Evolutionary conservation across 2,888 invertebrate genomes (phyloP).

Genomic region (Drosophila pegasa): DNA sequence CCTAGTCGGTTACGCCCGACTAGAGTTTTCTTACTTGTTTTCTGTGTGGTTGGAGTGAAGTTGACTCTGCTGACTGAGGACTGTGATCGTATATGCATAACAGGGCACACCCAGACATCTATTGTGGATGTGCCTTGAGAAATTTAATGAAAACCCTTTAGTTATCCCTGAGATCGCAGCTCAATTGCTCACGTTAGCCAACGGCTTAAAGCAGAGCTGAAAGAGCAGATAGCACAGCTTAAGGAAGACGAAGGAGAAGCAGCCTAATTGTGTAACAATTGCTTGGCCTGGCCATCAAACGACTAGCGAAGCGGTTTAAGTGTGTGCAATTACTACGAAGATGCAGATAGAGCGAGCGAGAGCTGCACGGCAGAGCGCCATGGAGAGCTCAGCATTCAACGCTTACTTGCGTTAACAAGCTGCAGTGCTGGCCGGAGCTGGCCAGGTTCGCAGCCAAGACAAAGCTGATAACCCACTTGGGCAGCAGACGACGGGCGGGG

Average conservation of each 20-base stretch:
- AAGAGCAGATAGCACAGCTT: neutral
- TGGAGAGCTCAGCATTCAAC: conserved; percentile 33
- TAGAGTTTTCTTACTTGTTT: too few species aligned
- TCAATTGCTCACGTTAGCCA: neutral
- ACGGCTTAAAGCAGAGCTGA: neutral
- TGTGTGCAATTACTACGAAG: conserved; percentile 72
- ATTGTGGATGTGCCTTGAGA: too few species aligned
- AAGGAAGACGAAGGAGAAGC: conserved; percentile 39
- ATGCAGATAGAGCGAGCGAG: conserved; percentile 73
- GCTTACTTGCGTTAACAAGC: conserved; percentile 58
- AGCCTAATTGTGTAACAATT: conserved; percentile 75
- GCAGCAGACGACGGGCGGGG: conserved; percentile 1
- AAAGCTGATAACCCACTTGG: conserved; percentile 33
- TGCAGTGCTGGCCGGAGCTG: conserved; percentile 21
- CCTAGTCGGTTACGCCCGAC: too few species aligned
- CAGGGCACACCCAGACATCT: neutral
- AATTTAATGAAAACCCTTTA: neutral
- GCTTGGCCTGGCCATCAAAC: conserved; percentile 64
- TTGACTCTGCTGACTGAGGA: neutral
- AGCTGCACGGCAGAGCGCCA: conserved; percentile 11
- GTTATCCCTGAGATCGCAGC: neutral
- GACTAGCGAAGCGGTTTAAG: conserved; percentile 76
- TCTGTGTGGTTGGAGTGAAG: neutral
- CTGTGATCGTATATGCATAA: neutral
- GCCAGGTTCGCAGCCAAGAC: conserved; percentile 33